Evolutionary conservation across 1,140 invertebrate genomes (phyloP), one percentile per base, ranked within the genome.

Genomic region (Hyles euphorbiae): DNA sequence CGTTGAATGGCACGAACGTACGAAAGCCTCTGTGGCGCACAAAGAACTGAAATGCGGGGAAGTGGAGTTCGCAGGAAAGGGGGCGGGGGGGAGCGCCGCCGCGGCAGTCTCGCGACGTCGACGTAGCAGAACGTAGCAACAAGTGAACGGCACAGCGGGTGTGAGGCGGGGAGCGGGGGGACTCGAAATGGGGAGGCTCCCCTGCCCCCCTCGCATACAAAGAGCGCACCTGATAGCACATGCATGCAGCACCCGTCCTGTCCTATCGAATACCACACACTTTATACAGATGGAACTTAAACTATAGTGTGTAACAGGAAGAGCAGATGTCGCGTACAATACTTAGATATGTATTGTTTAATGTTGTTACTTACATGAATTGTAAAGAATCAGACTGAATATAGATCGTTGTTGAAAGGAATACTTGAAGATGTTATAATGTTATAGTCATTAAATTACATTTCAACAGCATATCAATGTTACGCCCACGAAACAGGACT

Each of bases 11-110:
- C 58, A 72, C 68, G 67, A 63, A 84, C 84, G 76, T 85, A 74
- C 71, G 62, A 76, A 68, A 77, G 65, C 73, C 65, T 76, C 79
- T 67, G 60, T 70, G 68, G 78, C 76, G 78, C 82, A 87, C 84
- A 87, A 84, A 87, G 84, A 83, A 87, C 84, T 87, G 78, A 83
- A 83, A 72, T 69, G 79, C 76, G 78, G 78, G 81, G 65, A 81
- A 81, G 70, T 75, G 76, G 75, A 59, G 70, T 74, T 58, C 71
- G 68, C 66, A 63, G 74, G 76, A 53, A 72, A 56, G 73, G 70
- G 73, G 71, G 68, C 56, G 56, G 63, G 62, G 69, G 78, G 71
- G 72, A 61, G 63, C 63, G 64, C 54, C 56, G 64, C 65, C 69
- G 70, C 73, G 74, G 67, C 72, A 81, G 77, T 76, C 77, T 84